Conservation (phyloP, 35 echinoderm and acorn worm genomes). For the Lytechinus variegatus region DNA sequence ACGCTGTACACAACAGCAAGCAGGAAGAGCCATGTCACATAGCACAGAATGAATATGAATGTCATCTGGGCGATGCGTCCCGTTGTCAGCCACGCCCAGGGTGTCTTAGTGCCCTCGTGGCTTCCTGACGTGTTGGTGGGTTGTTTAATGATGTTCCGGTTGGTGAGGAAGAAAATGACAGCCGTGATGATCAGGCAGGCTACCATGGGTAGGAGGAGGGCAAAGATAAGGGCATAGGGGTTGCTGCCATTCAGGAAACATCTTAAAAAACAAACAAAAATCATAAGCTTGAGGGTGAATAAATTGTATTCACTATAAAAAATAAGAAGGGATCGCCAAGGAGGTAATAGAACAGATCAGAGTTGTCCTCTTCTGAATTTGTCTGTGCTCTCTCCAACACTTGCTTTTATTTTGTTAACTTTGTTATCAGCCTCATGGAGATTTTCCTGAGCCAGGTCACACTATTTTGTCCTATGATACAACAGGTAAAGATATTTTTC, state of each 20-base stretch:
- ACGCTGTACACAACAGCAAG: constrained; percentile 16
- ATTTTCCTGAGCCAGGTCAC: too few species aligned
- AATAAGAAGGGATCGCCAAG: too few species aligned
- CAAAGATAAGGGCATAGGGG: constrained; percentile 28
- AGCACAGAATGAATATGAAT: constrained; percentile 35
- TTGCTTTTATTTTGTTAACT: too few species aligned
- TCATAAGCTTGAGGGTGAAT: too few species aligned
- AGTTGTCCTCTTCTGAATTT: too few species aligned
- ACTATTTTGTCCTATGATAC: too few species aligned
- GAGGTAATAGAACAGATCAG: too few species aligned
- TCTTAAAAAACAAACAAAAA: neutral
- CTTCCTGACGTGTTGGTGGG: neutral
- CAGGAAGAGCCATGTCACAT: constrained; percentile 9
- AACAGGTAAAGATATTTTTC: too few species aligned
- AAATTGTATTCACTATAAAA: too few species aligned
- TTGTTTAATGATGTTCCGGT: neutral
- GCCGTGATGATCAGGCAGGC: neutral
- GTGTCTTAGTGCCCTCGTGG: neutral
- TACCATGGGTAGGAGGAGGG: constrained; percentile 1
- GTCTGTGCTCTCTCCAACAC: too few species aligned
- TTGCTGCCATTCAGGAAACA: neutral
- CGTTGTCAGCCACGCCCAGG: constrained; percentile 35
- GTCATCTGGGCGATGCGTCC: neutral
- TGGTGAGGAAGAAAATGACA: constrained; percentile 24
- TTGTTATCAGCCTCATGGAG: too few species aligned